These are phyloP conservation scores for Sturmia bella DNA, from an alignment of 2,888 invertebrate species.

Conservation along the genomic window DNA sequence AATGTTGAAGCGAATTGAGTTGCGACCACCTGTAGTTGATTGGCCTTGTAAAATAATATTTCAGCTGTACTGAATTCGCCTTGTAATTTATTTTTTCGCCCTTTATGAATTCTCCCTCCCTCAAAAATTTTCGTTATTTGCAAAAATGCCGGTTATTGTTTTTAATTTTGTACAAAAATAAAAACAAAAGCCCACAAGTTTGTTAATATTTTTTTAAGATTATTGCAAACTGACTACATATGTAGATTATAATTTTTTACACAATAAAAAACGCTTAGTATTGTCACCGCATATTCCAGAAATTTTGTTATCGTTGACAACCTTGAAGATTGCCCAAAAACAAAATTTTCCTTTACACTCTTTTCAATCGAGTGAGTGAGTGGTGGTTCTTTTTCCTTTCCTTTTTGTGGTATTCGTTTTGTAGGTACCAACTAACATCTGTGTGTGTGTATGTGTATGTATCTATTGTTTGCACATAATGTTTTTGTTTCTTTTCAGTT, in stretches of 20 bases:
- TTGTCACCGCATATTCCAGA: not conserved
- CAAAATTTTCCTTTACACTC: constrained; percentile 61
- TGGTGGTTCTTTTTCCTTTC: constrained; percentile 51
- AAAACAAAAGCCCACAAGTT: too few relatives aligned
- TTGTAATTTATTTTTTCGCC: too few relatives aligned
- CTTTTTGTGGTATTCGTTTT: constrained; percentile 48
- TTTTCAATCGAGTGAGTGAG: constrained; percentile 66
- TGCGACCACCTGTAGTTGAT: too few relatives aligned
- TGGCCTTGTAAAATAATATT: too few relatives aligned
- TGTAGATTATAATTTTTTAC: not conserved
- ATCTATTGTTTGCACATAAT: constrained; percentile 56
- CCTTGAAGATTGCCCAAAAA: constrained; percentile 34
- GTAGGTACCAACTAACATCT: constrained; percentile 18
- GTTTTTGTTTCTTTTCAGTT: constrained; percentile 44
- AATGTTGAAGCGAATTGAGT: too few relatives aligned
- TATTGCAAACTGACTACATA: not conserved
- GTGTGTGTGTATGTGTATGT: constrained; percentile 44
- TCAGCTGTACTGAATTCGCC: too few relatives aligned
- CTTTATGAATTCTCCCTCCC: too few relatives aligned
- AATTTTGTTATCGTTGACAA: constrained; percentile 45
- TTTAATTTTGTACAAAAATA: too few relatives aligned
- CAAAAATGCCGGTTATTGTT: too few relatives aligned
- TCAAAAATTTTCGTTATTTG: too few relatives aligned
- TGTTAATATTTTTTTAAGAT: not conserved
- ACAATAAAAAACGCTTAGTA: constrained; percentile 29